Percentiles rank a stretch among this genome's conserved stretches.
phyloP scores from a whole-genome alignment of 2,113 vertebrate genomes.

The Myotis davidii region DNA sequence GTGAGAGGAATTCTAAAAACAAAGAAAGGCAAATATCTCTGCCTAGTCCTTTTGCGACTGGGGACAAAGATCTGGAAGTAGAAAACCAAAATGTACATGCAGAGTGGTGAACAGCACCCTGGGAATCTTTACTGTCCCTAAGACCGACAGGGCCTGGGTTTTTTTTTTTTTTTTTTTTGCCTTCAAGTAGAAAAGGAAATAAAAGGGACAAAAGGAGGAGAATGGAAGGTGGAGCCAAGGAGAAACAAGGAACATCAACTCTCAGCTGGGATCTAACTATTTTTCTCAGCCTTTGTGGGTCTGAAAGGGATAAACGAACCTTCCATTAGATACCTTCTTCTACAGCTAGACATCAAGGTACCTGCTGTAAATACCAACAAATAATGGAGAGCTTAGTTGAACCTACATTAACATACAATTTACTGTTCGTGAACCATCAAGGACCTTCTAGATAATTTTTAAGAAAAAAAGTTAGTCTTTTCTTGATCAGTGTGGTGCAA shows the following conservation, averaged over 20 bases:
- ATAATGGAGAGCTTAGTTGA: neutral
- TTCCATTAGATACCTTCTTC: neutral
- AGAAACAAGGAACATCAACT: neutral
- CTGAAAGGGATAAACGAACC: neutral
- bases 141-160: neutral
- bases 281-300: neutral
- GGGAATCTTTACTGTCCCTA: neutral
- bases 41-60: neutral
- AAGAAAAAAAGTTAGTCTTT: neutral
- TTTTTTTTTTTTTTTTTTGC: neutral
- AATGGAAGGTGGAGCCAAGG: neutral
- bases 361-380: neutral
- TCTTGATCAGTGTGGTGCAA: neutral
- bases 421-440: neutral
- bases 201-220: neutral
- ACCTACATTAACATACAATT: neutral
- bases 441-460: neutral
- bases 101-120: neutral
- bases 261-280: neutral
- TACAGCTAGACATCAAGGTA: neutral
- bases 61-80: neutral
- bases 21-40: neutral
- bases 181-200: neutral
- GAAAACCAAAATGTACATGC: neutral
- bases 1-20: constrained; percentile 21